Percentiles rank a stretch among this genome's conserved stretches.
Evolutionary conservation across 2,888 invertebrate species (phyloP).

Genomic region (Thereva nobilitata): DNA sequence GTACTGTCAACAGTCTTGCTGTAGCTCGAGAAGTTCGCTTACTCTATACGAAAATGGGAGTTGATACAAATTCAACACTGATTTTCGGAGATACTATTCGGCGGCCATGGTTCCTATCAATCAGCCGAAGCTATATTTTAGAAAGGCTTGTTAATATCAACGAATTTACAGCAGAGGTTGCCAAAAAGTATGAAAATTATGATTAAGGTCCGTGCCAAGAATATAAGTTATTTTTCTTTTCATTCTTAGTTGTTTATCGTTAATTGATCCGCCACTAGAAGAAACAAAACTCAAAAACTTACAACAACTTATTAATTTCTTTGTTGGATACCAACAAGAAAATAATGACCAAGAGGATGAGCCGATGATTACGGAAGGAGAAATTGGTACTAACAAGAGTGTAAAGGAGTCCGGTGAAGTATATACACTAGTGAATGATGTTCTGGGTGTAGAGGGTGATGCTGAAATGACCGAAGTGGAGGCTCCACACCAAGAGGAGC

Average conservation of each 20-base stretch:
- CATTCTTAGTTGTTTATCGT: slow-evolving; percentile 48
- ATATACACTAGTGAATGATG: slow-evolving; percentile 5
- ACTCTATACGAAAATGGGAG: slow-evolving; percentile 47
- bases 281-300: slow-evolving; percentile 44
- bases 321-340: slow-evolving; percentile 30
- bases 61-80: slow-evolving; percentile 49
- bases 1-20: slow-evolving; percentile 46
- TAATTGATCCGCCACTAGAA: slow-evolving; percentile 49
- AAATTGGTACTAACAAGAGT: too few species aligned
- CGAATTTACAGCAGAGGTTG: slow-evolving; percentile 48
- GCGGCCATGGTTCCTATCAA: slow-evolving; percentile 51
- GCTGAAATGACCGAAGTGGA: slow-evolving; percentile 6
- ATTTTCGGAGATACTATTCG: slow-evolving; percentile 52
- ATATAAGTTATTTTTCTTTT: background rate
- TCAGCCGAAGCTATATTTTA: slow-evolving; percentile 48
- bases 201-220: background rate
- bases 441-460: background rate
- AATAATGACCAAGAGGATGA: slow-evolving; percentile 30
- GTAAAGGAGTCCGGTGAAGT: background rate
- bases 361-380: slow-evolving; percentile 2
- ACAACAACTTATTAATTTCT: slow-evolving; percentile 44
- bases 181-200: slow-evolving; percentile 48
- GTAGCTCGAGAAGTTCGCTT: slow-evolving; percentile 48
- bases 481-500: slow-evolving; percentile 12
- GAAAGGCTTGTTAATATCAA: slow-evolving; percentile 47